Evolutionary conservation across 2,888 invertebrate species (phyloP).

Genomic region (Linyphia triangularis): DNA sequence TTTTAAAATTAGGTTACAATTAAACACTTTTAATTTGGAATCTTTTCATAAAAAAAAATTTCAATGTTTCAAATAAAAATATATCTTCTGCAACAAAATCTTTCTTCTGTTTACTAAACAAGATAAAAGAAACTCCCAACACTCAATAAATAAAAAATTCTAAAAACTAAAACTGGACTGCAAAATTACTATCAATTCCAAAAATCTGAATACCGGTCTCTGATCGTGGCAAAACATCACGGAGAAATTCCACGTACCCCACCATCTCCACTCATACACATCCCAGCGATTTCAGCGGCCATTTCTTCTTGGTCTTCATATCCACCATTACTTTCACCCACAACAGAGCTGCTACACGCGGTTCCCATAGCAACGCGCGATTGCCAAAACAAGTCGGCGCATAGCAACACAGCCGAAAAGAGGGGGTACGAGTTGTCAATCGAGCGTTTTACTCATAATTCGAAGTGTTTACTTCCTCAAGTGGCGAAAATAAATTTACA

Average conservation of each 20-base stretch:
- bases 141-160: background rate
- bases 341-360: constrained; percentile 65
- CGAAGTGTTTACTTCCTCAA: background rate
- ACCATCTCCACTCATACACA: constrained; percentile 11
- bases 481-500: background rate
- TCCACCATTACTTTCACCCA: constrained; percentile 37
- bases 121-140: background rate
- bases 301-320: constrained; percentile 62
- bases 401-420: constrained; percentile 52
- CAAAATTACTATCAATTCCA: background rate
- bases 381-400: constrained; percentile 51
- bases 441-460: background rate
- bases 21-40: too few relatives aligned
- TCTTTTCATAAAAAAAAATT: too few relatives aligned
- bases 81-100: background rate
- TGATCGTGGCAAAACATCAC: background rate
- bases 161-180: background rate
- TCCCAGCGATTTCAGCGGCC: constrained; percentile 49
- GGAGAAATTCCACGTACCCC: constrained; percentile 23
- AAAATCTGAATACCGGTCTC: background rate
- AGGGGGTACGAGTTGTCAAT: background rate
- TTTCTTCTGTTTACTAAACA: background rate
- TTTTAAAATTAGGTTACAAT: background rate
- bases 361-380: constrained; percentile 66
- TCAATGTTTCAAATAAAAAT: background rate